These are phyloP conservation scores for Bombus haemorrhoidalis DNA, from an alignment of 1,140 invertebrate species.

Conservation along the genomic window DNA sequence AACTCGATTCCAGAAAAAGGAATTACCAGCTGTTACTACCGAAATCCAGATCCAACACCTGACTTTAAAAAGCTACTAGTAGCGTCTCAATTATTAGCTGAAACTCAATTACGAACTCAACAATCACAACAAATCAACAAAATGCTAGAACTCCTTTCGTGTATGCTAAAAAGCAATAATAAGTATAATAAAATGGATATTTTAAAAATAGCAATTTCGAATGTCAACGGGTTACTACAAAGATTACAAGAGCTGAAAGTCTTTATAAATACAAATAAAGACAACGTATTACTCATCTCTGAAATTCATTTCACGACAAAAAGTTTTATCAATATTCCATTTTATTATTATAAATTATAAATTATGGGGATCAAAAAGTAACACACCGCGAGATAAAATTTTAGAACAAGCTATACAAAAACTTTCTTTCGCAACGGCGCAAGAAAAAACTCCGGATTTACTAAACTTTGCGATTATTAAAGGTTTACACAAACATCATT, in stretches of 20 bases:
- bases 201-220: too few species aligned
- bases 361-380: too few species aligned
- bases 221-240: background rate
- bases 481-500: background rate
- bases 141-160: background rate
- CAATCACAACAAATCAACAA: background rate
- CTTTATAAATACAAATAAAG: background rate
- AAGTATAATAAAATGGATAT: too few species aligned
- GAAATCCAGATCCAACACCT: background rate
- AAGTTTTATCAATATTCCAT: background rate
- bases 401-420: too few species aligned
- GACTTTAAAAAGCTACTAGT: background rate
- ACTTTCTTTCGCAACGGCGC: too few species aligned
- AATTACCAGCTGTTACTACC: background rate
- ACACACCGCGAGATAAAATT: too few species aligned
- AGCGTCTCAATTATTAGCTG: background rate
- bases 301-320: background rate
- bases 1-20: too few species aligned
- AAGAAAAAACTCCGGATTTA: background rate
- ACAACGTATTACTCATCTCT: background rate
- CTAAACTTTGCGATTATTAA: background rate
- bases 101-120: background rate
- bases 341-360: too few species aligned
- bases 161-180: background rate
- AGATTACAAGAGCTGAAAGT: background rate